Conservation (phyloP, 2,888 invertebrate species). For the Drosophila austrosaltans region DNA sequence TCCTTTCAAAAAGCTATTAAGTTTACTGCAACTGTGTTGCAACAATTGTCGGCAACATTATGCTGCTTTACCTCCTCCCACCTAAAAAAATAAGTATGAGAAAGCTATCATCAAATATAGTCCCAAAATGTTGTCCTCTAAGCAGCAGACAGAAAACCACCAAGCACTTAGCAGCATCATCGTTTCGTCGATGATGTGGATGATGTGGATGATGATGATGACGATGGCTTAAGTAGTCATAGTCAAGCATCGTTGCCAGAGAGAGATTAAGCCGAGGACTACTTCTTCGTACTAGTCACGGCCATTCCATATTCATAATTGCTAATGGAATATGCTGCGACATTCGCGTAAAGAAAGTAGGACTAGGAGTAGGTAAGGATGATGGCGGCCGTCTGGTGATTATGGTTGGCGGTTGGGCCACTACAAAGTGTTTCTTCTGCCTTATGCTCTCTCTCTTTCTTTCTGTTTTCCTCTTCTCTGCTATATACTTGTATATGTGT, state of each 20-base stretch:
- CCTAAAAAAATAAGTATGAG: constrained; percentile 13
- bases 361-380: constrained; percentile 11
- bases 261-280: constrained; percentile 30
- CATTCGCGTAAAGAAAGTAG: constrained; percentile 38
- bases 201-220: constrained; percentile 1
- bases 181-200: constrained; percentile 28
- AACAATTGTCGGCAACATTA: constrained; percentile 29
- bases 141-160: constrained; percentile 9
- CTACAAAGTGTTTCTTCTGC: constrained; percentile 53
- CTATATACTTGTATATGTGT: constrained; percentile 20
- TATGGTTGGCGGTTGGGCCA: constrained; percentile 42
- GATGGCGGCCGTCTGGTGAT: constrained; percentile 33
- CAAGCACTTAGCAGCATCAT: constrained; percentile 74
- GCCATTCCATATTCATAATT: constrained; percentile 81
- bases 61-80: background rate
- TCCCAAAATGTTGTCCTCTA: constrained; percentile 39
- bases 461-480: too few relatives aligned
- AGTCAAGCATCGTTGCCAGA: constrained; percentile 38
- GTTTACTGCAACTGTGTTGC: constrained; percentile 38
- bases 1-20: constrained; percentile 35
- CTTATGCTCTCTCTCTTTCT: constrained; percentile 2
- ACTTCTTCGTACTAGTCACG: constrained; percentile 55
- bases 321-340: constrained; percentile 81
- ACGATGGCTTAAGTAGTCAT: constrained; percentile 71
- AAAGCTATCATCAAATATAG: constrained; percentile 44